These are phyloP conservation scores for Philopotamus ludificatus DNA, from an alignment of 1,140 invertebrate species.

Conservation along the genomic window DNA sequence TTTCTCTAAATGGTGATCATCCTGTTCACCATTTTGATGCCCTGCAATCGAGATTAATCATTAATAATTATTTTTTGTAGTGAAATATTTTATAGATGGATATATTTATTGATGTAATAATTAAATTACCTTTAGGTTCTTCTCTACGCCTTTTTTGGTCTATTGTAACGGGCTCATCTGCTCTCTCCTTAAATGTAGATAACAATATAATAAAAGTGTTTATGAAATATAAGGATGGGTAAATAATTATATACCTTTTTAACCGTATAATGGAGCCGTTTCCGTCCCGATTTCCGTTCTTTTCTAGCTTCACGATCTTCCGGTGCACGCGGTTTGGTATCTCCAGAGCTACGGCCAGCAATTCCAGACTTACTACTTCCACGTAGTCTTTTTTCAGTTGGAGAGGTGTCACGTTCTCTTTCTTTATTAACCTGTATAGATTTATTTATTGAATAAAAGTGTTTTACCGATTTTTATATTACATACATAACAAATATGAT, in stretches of 20 bases:
- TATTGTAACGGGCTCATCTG: constrained; percentile 62
- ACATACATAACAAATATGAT: no score
- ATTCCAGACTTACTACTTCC: constrained; percentile 62
- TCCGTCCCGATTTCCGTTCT: constrained; percentile 73
- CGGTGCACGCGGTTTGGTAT: constrained; percentile 55
- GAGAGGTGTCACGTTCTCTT: constrained; percentile 42
- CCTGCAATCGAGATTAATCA: constrained; percentile 35
- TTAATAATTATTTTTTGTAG: background rate
- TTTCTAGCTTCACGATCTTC: constrained; percentile 71
- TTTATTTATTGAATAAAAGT: no score
- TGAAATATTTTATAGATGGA: background rate
- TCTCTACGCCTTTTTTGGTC: constrained; percentile 74
- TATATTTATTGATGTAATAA: background rate
- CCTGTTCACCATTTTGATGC: constrained; percentile 56
- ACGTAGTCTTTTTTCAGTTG: constrained; percentile 56
- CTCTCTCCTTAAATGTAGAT: constrained; percentile 60
- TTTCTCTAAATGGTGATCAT: constrained; percentile 56
- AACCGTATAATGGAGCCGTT: constrained; percentile 60
- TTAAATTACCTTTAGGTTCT: constrained; percentile 68
- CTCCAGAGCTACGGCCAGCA: constrained; percentile 59
- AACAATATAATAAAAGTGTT: no score
- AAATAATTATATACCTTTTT: constrained; percentile 5
- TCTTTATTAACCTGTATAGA: constrained; percentile 57
- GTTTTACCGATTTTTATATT: no score
- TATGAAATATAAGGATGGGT: constrained; percentile 1